Base-by-base conservation (phyloP, 2,113 vertebrate genomes). In the Hoplias malabaricus region DNA sequence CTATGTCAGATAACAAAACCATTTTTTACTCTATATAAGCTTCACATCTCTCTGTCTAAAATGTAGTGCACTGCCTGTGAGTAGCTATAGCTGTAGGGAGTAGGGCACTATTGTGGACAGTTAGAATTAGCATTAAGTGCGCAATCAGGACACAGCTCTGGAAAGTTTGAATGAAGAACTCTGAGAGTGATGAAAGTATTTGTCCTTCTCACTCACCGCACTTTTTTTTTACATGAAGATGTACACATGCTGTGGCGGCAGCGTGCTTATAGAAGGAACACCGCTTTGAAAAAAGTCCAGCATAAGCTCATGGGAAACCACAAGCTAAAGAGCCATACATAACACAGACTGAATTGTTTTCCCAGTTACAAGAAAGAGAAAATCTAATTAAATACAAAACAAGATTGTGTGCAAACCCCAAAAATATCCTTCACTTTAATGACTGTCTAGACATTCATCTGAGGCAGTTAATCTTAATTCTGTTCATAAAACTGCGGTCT, bases 391-490 rank as follows among this genome's bases (percentile, higher is more conserved):
- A 69, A 77, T 36, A 42, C 73, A 75, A 76, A 59, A 68, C 83
- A 84, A 70, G 25, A 80, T 84, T 80, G 40, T 27, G 21, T 50
- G 13, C 25, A 69, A 61, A 77, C 59, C 2, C 70, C 23, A 29
- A 69, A 83, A 34, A 74, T 70, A 82, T 61, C 59, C 69, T n/a
- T 73, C 80, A 66, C 77, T 53, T 74, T 53, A 70, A 43, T 75
- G 81, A 74, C 69, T 8, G 86, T 90, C 83, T 88, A 86, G 87
- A 88, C 83, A 36, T 83, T 27, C 1, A 81, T 84, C 69, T 75
- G 68, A 54, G 11, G 43, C 42, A 61, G 61, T 16, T 8, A 21
- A 25, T 68, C 54, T 36, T 73, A 82, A 84, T 81, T 79, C 80
- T 77, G 63, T 84, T 67, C 72, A 69, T 84, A 84, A 85, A 87